Evolutionary conservation across 2,888 invertebrate genomes (phyloP), one percentile per base, ranked within the genome.

Genomic region (Synergus laeviventris): DNA sequence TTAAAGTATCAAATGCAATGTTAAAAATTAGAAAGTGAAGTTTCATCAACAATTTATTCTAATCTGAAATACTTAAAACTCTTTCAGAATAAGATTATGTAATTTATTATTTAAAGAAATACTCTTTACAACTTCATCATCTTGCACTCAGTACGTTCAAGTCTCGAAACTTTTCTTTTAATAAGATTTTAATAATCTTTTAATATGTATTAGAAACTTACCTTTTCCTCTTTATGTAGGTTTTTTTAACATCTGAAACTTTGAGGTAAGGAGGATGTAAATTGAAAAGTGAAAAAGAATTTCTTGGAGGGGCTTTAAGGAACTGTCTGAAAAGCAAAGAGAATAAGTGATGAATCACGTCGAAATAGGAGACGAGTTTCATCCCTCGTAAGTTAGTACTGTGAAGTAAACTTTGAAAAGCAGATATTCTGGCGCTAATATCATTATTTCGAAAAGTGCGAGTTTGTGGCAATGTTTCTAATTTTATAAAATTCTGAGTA

Each of bases 281-380:
- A n/a, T 56, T 56, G 21, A 21, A 56, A 49, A 56, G 12, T 56
- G 21, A 12, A 78, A 36, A 24, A 49, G 73, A 24, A 74, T 60
- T 56, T 73, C 45, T 70, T 70, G 38, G 49, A 66, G 60, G 59
- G n/a, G 49, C 49, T 75, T 49, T 49, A 70, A 66, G 39, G 8
- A 24, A 60, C 36, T 45, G 14, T 59, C n/a, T 70, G 73, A 16
- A 45, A 24, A 45, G 59, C n/a, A 75, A 73, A 75, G 59, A 73
- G 76, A 79, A 78, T 76, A 78, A 76, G 74, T 78, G 73, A 78
- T 78, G 74, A 78, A 74, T 74, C 60, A 62, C 45, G 18, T 61
- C 42, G 61, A 73, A 77, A 60, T 49, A 45, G 36, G 42, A n/a
- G n/a, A 31, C 39, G 14, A 66, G 12, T 24, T 39, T 1, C 12